Conservation (phyloP, 2,888 invertebrate genomes). For the Lasioglossum villosulum region DNA sequence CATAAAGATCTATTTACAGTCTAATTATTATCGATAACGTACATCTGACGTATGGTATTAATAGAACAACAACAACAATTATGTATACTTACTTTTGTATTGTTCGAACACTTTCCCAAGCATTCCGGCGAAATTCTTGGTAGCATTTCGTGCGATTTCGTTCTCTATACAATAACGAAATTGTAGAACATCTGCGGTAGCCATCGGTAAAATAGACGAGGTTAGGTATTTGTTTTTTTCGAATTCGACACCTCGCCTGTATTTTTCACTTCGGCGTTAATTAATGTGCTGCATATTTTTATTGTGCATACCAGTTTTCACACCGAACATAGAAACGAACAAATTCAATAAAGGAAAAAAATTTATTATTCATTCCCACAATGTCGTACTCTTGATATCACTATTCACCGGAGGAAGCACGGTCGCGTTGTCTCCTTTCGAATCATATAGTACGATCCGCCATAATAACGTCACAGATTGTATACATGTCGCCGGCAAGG, state of each 20-base stretch:
- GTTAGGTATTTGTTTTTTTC: constrained; percentile 56
- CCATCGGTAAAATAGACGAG: constrained; percentile 48
- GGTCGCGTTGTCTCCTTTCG: constrained; percentile 25
- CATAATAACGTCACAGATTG: constrained; percentile 47
- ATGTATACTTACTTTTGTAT: constrained; percentile 74
- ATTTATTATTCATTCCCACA: constrained; percentile 61
- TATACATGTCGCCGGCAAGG: constrained; percentile 53
- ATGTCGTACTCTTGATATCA: constrained; percentile 31
- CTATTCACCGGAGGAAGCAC: constrained; percentile 43
- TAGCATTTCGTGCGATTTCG: constrained; percentile 62
- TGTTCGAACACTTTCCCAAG: constrained; percentile 66
- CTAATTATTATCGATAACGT: neutral
- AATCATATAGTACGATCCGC: constrained; percentile 48
- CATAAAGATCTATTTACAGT: neutral
- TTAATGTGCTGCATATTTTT: constrained; percentile 53
- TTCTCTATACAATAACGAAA: constrained; percentile 62
- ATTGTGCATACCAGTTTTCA: constrained; percentile 58
- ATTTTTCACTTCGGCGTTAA: constrained; percentile 42
- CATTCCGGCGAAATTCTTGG: constrained; percentile 61
- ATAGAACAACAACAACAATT: constrained; percentile 7
- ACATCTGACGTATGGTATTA: neutral
- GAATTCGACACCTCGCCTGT: constrained; percentile 36
- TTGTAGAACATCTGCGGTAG: constrained; percentile 52
- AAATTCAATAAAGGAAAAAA: constrained; percentile 52
- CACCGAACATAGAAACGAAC: constrained; percentile 58